Base-by-base conservation (phyloP, 2,888 invertebrate genomes). In the Hololepta plana region DNA sequence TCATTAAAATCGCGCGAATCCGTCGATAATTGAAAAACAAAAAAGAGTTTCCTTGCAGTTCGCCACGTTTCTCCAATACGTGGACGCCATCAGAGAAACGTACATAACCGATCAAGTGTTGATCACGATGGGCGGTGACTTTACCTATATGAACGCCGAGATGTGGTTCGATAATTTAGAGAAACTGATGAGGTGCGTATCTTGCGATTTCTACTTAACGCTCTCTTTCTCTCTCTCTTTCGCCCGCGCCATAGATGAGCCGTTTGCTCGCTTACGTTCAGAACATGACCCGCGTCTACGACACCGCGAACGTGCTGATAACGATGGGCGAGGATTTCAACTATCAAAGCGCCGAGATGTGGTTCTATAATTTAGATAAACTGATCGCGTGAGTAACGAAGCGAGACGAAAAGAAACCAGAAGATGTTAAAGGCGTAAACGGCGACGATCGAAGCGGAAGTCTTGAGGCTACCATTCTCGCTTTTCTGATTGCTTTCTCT, bases 251-350 rank as follows among this genome's bases (percentile, higher is more conserved):
- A 50, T 12, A 73, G 72, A 64, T 74, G 10, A 47, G 58, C 23
- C 42, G 50, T 12, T 74, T 77, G 44, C 40, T 74, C 33, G 45
- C 51, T 1, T 65, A 66, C 40, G 54, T 63, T 12, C 41, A 50
- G 16, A 58, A 59, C 23, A 66, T 72, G 52, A 53, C 66, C 0
- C 37, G 42, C 16, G 46, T 43, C 1, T 76, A 74, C 47, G 43
- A 44, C 31, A 74, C 80, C 0, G 69, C 72, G 34, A 76, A 90
- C 46, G 58, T 88, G n/a, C 63, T 88, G 38, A 59, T 90, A 26
- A 81, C 90, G 0, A 90, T 90, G 88, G 91, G 91, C 1, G 77
- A 81, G 38, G 91, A 93, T 54, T 93, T 93, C 49, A 70, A 79
- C 40, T 91, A 82, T 47, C 76, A 80, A 49, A 63, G 68, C 33